These are phyloP conservation scores for Pectinophora gossypiella DNA, from an alignment of 1,140 invertebrate genomes.

Conservation along the genomic window DNA sequence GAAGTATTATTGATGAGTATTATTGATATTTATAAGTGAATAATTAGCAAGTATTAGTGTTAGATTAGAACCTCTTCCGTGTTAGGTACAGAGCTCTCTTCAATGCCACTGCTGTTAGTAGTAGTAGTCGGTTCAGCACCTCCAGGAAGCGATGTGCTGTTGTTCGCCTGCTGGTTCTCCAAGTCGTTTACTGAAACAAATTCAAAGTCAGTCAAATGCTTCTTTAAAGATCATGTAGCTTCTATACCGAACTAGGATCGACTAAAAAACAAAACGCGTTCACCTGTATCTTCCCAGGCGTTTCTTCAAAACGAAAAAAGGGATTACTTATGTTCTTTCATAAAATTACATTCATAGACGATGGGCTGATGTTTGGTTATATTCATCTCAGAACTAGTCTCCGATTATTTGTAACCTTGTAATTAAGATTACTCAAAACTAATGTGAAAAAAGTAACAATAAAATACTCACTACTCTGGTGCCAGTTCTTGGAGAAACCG, in stretches of 20 bases:
- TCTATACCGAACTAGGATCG: no score
- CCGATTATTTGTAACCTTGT: conserved; percentile 13
- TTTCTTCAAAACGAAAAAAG: no score
- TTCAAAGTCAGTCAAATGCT: no score
- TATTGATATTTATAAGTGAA: conserved; percentile 3
- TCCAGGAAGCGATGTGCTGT: conserved; percentile 30
- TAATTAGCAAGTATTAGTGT: no score
- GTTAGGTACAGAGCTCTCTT: background rate
- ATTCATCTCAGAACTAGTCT: no score
- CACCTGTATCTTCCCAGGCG: no score
- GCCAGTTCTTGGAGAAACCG: conserved; percentile 66
- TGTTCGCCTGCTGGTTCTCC: conserved; percentile 35
- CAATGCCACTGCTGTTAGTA: conserved; percentile 14
- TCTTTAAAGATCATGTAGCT: no score
- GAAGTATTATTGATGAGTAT: no score
- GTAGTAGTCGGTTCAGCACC: conserved; percentile 27
- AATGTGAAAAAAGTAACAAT: conserved; percentile 8
- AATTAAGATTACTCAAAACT: conserved; percentile 31
- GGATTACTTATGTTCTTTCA: no score
- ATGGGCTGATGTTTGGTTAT: no score
- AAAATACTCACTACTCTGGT: conserved; percentile 74
- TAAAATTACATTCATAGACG: no score
- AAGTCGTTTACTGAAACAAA: conserved; percentile 77
- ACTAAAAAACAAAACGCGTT: no score
- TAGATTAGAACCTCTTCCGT: conserved; percentile 31